These are phyloP conservation scores for Amorpha juglandis DNA, from an alignment of 2,888 invertebrate species.

Conservation along the genomic window DNA sequence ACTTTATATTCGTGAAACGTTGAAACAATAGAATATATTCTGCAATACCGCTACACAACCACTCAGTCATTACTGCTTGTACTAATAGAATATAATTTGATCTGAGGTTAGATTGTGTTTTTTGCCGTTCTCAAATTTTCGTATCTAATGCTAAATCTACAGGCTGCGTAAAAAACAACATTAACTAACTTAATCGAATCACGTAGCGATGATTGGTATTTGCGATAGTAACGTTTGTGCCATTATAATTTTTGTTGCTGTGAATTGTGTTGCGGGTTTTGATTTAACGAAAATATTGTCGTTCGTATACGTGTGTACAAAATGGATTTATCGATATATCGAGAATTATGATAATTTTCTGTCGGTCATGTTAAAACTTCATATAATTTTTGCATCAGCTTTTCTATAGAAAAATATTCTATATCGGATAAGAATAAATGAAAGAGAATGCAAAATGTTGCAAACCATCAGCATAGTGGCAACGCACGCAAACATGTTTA, in stretches of 20 bases:
- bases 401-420: neutral
- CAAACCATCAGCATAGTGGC: constrained; percentile 33
- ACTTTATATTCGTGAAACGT: constrained; percentile 44
- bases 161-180: constrained; percentile 57
- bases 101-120: constrained; percentile 62
- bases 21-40: constrained; percentile 45
- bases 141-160: constrained; percentile 57
- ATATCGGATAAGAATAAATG: constrained; percentile 4
- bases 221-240: constrained; percentile 29
- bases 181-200: constrained; percentile 73
- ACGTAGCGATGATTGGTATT: constrained; percentile 68
- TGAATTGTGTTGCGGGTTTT: constrained; percentile 18
- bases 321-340: no score
- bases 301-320: neutral
- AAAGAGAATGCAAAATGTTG: constrained; percentile 43
- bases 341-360: no score
- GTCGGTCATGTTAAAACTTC: neutral
- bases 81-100: constrained; percentile 53
- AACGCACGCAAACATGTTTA: constrained; percentile 59
- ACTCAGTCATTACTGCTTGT: constrained; percentile 45
- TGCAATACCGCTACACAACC: constrained; percentile 51
- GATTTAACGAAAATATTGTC: constrained; percentile 7
- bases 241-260: constrained; percentile 24
- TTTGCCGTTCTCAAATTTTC: constrained; percentile 57
- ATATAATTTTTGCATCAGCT: neutral